These are phyloP conservation scores for Nannobrachium achirus DNA, from an alignment of 2,113 vertebrate genomes.

Conservation along the genomic window DNA sequence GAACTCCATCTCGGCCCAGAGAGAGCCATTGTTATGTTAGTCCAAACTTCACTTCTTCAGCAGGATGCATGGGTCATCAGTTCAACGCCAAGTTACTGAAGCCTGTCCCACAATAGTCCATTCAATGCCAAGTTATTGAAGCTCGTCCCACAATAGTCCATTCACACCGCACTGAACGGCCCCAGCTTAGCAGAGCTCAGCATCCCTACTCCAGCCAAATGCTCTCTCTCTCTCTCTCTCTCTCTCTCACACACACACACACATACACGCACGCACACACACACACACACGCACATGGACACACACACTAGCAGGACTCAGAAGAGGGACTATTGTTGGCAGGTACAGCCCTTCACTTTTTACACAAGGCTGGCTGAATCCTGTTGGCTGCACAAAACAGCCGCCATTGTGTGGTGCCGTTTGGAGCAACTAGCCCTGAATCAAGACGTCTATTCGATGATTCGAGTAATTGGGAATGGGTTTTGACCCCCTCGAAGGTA, in stretches of 20 bases:
- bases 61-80: conserved; percentile 26
- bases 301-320: conserved; percentile 13
- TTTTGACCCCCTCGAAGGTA: too few species aligned
- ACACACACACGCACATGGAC: too few species aligned
- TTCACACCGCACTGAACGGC: conserved; percentile 3
- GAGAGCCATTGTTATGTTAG: conserved; percentile 27
- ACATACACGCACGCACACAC: too few species aligned
- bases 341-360: conserved; percentile 1
- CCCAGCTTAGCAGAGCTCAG: conserved; percentile 16
- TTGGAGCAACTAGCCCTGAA: background rate
- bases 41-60: conserved; percentile 21
- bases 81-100: background rate
- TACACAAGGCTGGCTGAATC: conserved; percentile 9
- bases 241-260: too few species aligned
- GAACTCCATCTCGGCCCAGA: conserved; percentile 22
- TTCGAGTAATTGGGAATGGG: background rate
- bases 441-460: conserved; percentile 14
- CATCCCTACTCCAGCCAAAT: conserved; percentile 9
- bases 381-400: conserved; percentile 17
- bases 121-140: conserved; percentile 8
- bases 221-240: too few species aligned
- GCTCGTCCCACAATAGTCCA: conserved; percentile 21
- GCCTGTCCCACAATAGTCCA: conserved; percentile 21
- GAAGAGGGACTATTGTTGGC: conserved; percentile 21
- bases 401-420: background rate